phyloP scores from a whole-genome alignment of 2,113 vertebrate species.

The Malaclemys terrapin region DNA sequence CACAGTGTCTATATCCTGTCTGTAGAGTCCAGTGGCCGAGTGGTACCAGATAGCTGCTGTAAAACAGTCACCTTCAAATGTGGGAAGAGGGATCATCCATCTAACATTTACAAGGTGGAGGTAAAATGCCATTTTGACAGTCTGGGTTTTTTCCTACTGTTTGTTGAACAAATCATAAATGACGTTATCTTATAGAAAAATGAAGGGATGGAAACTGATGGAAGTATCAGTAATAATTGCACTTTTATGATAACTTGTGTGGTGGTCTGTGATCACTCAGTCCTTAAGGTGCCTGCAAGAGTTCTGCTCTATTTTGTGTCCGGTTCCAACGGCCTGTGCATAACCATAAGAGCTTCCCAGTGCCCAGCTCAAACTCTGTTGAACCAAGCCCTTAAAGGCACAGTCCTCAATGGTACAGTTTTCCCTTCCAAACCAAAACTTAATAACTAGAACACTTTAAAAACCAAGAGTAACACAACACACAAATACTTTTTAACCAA shows the following conservation, averaged over 20 bases:
- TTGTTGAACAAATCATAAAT: background rate
- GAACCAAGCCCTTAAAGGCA: background rate
- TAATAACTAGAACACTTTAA: background rate
- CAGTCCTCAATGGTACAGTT: background rate
- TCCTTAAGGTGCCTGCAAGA: background rate
- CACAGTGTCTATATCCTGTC: conserved; percentile 81
- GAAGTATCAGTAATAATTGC: background rate
- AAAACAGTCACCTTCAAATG: conserved; percentile 83
- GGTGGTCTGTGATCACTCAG: background rate
- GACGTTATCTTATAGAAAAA: background rate
- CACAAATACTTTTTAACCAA: background rate
- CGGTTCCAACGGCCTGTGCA: background rate
- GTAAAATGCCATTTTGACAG: conserved; percentile 62
- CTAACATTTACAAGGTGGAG: conserved; percentile 92
- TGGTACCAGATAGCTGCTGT: conserved; percentile 91
- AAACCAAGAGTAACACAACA: background rate
- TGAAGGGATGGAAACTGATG: background rate
- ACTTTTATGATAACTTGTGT: background rate
- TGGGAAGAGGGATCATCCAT: conserved; percentile 86
- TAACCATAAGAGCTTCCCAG: background rate
- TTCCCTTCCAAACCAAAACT: background rate
- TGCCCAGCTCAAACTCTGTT: background rate
- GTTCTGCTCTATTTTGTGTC: background rate
- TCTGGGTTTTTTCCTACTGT: background rate
- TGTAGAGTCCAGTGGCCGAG: conserved; percentile 51